These are phyloP conservation scores for Phalanger gymnotis DNA, from an alignment of 2,797 vertebrate genomes.

Conservation along the genomic window DNA sequence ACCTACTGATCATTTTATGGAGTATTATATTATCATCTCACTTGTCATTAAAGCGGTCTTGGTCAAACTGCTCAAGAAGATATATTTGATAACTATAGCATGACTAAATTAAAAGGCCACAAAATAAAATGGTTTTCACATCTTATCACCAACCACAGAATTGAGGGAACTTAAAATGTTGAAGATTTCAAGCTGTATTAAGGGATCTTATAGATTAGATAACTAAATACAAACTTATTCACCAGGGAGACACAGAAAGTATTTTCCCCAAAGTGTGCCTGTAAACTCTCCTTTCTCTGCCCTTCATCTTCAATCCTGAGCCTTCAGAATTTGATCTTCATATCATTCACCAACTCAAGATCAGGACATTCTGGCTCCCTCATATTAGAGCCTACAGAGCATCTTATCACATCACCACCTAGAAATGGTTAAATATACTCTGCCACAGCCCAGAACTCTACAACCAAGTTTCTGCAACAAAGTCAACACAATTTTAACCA, in stretches of 20 bases:
- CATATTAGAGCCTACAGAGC: background rate
- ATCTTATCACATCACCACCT: background rate
- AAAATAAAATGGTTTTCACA: constrained; percentile 1
- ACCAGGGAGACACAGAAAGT: constrained; percentile 1
- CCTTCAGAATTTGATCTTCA: constrained; percentile 14
- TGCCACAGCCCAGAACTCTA: background rate
- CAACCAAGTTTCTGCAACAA: background rate
- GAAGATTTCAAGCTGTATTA: background rate
- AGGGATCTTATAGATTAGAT: constrained; percentile 14
- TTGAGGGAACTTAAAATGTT: background rate
- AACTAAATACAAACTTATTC: constrained; percentile 41
- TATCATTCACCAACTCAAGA: background rate
- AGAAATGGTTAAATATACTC: background rate
- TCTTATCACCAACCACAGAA: background rate
- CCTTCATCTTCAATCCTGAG: background rate
- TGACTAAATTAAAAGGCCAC: background rate
- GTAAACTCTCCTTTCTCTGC: background rate
- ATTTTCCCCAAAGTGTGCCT: constrained; percentile 5
- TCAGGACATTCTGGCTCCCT: background rate
- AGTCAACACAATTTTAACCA: constrained; percentile 23
- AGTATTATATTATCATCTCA: background rate
- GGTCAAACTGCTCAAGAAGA: background rate
- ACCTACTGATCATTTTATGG: background rate
- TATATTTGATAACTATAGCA: background rate
- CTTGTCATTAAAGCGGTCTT: background rate